Percentiles rank a stretch among this genome's conserved stretches.
These are phyloP conservation scores for Aplocera efformata DNA, from an alignment of 2,888 invertebrate genomes.

Conservation along the genomic window DNA sequence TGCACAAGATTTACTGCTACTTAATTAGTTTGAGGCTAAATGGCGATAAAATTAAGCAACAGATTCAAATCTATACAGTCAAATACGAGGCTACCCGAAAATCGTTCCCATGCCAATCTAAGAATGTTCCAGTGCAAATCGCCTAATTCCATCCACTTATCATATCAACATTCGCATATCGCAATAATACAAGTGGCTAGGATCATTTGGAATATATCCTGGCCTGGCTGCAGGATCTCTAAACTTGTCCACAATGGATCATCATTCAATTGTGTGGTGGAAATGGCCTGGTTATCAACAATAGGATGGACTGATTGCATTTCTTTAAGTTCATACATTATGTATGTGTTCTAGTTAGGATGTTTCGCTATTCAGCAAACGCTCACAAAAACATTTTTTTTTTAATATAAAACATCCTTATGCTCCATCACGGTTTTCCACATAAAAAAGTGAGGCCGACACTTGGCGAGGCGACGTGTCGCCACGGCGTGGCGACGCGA, in stretches of 20 bases:
- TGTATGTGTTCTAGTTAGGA: conserved; percentile 17
- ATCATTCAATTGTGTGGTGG: conserved; percentile 77
- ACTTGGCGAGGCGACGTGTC: no score
- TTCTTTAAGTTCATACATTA: conserved; percentile 68
- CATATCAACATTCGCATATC: conserved; percentile 54
- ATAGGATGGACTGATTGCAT: conserved; percentile 66
- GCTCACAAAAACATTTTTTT: no score
- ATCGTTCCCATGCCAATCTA: conserved; percentile 25
- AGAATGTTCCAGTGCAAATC: conserved; percentile 46
- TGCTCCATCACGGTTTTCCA: no score
- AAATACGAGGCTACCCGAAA: no score
- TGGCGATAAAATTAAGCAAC: no score
- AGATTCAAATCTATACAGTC: no score
- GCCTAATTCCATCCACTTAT: conserved; percentile 44
- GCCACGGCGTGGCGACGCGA: no score
- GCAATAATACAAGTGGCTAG: conserved; percentile 64
- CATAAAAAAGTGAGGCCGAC: no score
- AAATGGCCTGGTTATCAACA: conserved; percentile 72
- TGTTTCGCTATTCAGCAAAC: no score
- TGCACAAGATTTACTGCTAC: no score
- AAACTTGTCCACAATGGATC: conserved; percentile 78
- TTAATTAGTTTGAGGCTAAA: no score
- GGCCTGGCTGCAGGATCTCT: conserved; percentile 67
- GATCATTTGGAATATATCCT: conserved; percentile 16
- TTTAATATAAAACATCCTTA: no score